A percentile compares a stretch with the other conserved stretches of the same genome.
Conservation (phyloP, 2,888 invertebrate species). For the Pomacea canaliculata region DNA sequence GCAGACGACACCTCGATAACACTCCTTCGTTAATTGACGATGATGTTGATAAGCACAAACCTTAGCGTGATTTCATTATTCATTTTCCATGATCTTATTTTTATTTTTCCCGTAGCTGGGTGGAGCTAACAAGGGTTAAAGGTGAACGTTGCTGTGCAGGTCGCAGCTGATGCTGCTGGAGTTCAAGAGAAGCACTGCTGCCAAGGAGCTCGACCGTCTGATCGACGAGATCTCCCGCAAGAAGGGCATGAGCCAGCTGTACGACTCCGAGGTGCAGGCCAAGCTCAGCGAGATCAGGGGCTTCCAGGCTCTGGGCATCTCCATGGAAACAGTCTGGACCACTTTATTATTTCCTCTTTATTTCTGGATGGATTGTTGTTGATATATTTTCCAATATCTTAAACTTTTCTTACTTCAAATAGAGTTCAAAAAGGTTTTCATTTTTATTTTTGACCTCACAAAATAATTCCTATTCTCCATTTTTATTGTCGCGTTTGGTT, state of each 20-base stretch:
- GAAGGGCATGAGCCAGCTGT: constrained; percentile 43
- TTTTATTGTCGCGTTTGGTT: too few relatives aligned
- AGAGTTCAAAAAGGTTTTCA: too few relatives aligned
- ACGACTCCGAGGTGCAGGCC: constrained; percentile 46
- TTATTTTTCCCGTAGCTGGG: too few relatives aligned
- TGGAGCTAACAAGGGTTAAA: too few relatives aligned
- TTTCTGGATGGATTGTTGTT: background rate
- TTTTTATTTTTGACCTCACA: background rate
- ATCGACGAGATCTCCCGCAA: constrained; percentile 53
- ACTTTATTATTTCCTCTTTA: background rate
- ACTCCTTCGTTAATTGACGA: too few relatives aligned
- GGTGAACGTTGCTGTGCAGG: constrained; percentile 35
- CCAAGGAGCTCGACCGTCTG: constrained; percentile 59
- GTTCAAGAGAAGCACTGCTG: constrained; percentile 63
- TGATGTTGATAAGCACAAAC: too few relatives aligned
- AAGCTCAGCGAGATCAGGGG: constrained; percentile 50
- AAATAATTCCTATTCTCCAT: too few relatives aligned
- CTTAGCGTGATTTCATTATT: too few relatives aligned
- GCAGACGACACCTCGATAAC: too few relatives aligned
- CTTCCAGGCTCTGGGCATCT: constrained; percentile 46
- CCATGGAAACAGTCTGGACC: constrained; percentile 50
- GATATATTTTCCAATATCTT: background rate
- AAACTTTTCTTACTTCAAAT: too few relatives aligned
- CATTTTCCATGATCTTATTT: too few relatives aligned
- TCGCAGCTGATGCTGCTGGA: constrained; percentile 65